phyloP scores from a whole-genome alignment of 2,797 vertebrate genomes.

The Parauchenoglanis ngamensis region DNA sequence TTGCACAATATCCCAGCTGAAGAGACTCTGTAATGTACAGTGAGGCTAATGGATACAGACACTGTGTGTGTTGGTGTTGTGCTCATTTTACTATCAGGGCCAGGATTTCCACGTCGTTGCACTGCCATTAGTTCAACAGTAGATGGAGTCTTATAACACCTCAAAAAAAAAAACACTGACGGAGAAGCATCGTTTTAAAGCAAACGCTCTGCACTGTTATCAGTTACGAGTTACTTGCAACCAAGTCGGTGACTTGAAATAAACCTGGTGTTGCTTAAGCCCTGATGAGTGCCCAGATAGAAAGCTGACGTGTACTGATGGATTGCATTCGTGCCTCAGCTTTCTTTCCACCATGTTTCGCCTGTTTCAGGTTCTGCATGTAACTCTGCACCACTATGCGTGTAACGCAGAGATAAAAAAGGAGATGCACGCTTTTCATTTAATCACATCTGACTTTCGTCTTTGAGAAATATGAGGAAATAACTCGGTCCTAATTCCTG shows the following conservation, averaged over 20 bases:
- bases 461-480: slow-evolving; percentile 27
- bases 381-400: slow-evolving; percentile 37
- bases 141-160: slow-evolving; percentile 3
- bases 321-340: slow-evolving; percentile 15
- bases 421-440: not conserved
- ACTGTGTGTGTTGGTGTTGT: not conserved
- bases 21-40: not conserved
- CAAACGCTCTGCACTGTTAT: not conserved
- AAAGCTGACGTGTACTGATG: not conserved
- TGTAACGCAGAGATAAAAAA: slow-evolving; percentile 32
- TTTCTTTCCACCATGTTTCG: slow-evolving; percentile 27
- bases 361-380: slow-evolving; percentile 33
- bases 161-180: not conserved
- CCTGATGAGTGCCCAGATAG: not conserved
- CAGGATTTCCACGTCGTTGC: not conserved
- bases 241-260: not conserved
- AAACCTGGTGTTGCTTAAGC: not conserved
- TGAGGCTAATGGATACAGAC: not conserved
- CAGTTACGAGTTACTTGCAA: not conserved
- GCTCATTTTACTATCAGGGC: not conserved
- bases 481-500: not conserved
- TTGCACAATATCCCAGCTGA: not conserved
- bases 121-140: slow-evolving; percentile 1
- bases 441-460: not conserved
- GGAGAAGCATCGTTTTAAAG: not conserved